Conservation (phyloP, 2,113 vertebrate genomes). For the Thamnaconus septentrionalis region DNA sequence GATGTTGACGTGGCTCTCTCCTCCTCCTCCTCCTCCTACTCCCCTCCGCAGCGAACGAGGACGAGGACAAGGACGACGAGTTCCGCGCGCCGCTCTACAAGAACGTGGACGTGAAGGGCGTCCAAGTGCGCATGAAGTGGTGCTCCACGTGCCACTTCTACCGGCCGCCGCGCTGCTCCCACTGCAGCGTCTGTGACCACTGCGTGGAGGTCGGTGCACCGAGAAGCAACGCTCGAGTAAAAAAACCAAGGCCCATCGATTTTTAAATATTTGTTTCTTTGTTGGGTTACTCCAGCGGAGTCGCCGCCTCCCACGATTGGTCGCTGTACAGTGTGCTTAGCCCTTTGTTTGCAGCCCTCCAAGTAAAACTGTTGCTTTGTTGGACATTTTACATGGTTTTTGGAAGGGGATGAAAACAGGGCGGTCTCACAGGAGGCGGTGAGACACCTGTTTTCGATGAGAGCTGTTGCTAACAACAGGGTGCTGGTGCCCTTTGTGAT, state of each 20-base stretch:
- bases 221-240: background rate
- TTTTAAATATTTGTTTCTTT: too few species aligned
- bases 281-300: too few species aligned
- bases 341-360: too few species aligned
- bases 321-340: too few species aligned
- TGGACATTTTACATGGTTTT: too few species aligned
- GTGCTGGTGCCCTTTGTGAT: too few species aligned
- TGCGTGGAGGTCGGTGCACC: slow-evolving; percentile 88
- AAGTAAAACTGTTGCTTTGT: too few species aligned
- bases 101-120: slow-evolving; percentile 92
- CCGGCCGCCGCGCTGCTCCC: slow-evolving; percentile 91
- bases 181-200: slow-evolving; percentile 97
- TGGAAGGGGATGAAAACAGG: too few species aligned
- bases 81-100: slow-evolving; percentile 91
- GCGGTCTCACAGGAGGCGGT: too few species aligned
- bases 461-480: too few species aligned
- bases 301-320: too few species aligned
- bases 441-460: too few species aligned
- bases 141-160: slow-evolving; percentile 96
- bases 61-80: slow-evolving; percentile 88
- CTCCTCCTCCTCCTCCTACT: background rate
- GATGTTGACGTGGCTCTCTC: background rate
- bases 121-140: slow-evolving; percentile 99
- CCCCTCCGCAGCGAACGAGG: slow-evolving; percentile 83
- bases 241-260: background rate